phyloP scores from a whole-genome alignment of 1,140 invertebrate species.

The Formica exsecta region DNA sequence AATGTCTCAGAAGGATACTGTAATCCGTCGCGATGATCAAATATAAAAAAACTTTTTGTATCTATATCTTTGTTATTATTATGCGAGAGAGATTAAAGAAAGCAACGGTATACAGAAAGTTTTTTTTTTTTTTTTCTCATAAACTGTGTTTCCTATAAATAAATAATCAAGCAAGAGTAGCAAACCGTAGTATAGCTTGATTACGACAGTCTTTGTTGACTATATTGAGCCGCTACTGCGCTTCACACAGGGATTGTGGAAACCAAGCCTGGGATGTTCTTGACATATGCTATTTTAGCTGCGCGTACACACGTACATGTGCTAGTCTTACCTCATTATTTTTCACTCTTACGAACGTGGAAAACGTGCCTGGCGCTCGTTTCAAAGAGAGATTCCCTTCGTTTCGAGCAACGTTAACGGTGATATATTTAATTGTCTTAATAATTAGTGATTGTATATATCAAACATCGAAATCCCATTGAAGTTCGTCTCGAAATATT shows the following conservation, averaged over 20 bases:
- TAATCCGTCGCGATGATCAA: slow-evolving; percentile 61
- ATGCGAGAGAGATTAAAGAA: slow-evolving; percentile 17
- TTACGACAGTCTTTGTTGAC: slow-evolving; percentile 56
- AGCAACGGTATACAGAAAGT: slow-evolving; percentile 4
- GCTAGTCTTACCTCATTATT: slow-evolving; percentile 42
- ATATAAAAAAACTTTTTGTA: background rate
- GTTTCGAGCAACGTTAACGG: background rate
- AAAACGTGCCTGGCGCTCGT: background rate
- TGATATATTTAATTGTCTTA: background rate
- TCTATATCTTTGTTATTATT: slow-evolving; percentile 22
- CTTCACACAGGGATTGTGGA: slow-evolving; percentile 48
- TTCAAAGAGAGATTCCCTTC: slow-evolving; percentile 23
- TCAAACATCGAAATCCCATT: background rate
- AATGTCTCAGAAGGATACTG: slow-evolving; percentile 42
- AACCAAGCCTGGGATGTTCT: slow-evolving; percentile 51
- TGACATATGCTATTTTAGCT: slow-evolving; percentile 59
- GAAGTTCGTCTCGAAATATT: background rate
- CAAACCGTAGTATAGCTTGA: slow-evolving; percentile 22
- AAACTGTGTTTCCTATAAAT: slow-evolving; percentile 56
- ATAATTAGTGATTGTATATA: background rate
- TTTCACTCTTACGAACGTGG: slow-evolving; percentile 37
- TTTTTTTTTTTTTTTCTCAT: slow-evolving; percentile 32
- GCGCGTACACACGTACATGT: background rate
- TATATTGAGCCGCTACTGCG: slow-evolving; percentile 47
- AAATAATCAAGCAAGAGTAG: slow-evolving; percentile 53